Base-by-base conservation (phyloP, 2,888 invertebrate species). In the Morpho achilles region DNA sequence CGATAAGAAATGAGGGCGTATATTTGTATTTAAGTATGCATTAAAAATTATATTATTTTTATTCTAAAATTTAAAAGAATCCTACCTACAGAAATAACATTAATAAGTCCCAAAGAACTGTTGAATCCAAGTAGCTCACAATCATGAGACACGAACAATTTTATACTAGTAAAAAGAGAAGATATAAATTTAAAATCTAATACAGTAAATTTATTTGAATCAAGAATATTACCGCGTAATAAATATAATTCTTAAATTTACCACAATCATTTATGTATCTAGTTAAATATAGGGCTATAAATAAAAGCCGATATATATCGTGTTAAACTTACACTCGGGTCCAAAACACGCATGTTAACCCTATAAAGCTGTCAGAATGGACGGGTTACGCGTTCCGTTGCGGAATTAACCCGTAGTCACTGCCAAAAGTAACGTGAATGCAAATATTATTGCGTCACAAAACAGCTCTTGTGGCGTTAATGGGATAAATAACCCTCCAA, bases 371-470 rank as follows among this genome's bases (percentile, higher is more conserved):
- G 63, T 63, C 63, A 51, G 56, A 53, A 51, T 53, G 60, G 56
- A 61, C 52, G 56, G 60, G 58, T 61, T 60, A 56, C 47, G 41
- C 54, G 54, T 62, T 67, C 65, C 58, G 64, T 62, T 62, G 63
- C 53, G 52, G 48, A 64, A 64, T 65, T 63, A 60, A 61, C 65
- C 58, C 54, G 53, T 52, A 39, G 41, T 43, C 54, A 50, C 59
- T 61, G 65, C 63, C 64, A 64, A 60, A 64, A 64, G 66, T 65
- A 63, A 65, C 60, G 54, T 63, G 63, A 75, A 84, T 84, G 84
- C 83, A 82, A 84, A 85, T 85, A 75, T 80, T 76, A 82, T 77
- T 72, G 80, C 76, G 69, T 75, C 73, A 73, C 69, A 69, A 67
- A 62, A 65, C 67, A 63, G 65, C 69, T 69, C 64, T 64, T 56